Conservation (phyloP, 2,888 invertebrate species). For the Trachelus iudaicus region DNA sequence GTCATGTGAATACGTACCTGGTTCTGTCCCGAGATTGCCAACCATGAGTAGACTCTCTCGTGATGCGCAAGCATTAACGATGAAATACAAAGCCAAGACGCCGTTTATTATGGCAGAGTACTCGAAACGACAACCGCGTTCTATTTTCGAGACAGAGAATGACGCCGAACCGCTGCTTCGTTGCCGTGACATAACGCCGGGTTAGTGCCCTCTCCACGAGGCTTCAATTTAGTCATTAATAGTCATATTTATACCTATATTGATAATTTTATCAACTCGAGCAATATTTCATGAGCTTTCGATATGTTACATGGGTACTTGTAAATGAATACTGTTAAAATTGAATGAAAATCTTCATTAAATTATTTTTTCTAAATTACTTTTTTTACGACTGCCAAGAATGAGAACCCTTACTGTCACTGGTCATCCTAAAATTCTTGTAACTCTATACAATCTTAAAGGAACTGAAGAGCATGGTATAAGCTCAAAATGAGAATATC, state of each 20-base stretch:
- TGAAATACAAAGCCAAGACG: constrained; percentile 1
- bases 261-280: background rate
- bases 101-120: constrained; percentile 35
- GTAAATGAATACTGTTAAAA: background rate
- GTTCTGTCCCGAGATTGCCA: background rate
- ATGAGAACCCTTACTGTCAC: background rate
- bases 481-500: background rate
- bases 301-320: background rate
- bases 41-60: background rate
- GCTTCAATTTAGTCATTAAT: constrained; percentile 15
- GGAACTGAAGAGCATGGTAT: background rate
- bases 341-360: background rate
- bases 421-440: background rate
- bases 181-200: constrained; percentile 54
- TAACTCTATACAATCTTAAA: background rate
- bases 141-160: constrained; percentile 50
- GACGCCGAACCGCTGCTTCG: constrained; percentile 37
- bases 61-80: background rate
- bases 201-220: constrained; percentile 53
- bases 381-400: background rate
- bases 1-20: background rate
- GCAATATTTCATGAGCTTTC: background rate
- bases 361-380: background rate
- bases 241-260: background rate
- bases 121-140: constrained; percentile 40